Conservation (phyloP, 2,797 vertebrate species). For the Neomorphus geoffroyi region DNA sequence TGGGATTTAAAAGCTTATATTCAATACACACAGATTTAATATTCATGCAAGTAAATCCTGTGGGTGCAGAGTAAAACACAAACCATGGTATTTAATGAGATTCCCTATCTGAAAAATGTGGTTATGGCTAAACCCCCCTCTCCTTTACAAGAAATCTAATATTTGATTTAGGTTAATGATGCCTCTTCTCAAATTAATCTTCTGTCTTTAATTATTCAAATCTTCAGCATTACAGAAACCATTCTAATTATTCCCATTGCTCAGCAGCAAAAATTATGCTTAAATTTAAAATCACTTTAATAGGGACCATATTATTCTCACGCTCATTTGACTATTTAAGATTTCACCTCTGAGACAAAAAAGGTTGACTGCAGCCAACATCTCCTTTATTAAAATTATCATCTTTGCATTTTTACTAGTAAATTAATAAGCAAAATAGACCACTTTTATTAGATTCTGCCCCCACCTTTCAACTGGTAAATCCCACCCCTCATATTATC, state of each 20-base stretch:
- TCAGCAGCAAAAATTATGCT: constrained; percentile 75
- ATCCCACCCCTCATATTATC: constrained; percentile 66
- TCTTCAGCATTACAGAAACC: constrained; percentile 66
- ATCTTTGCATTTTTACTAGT: constrained; percentile 62
- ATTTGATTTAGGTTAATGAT: constrained; percentile 79
- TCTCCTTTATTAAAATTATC: constrained; percentile 69
- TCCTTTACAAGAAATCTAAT: constrained; percentile 68
- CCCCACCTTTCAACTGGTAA: constrained; percentile 50
- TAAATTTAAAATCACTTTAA: constrained; percentile 76
- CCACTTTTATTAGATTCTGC: constrained; percentile 45
- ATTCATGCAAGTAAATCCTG: constrained; percentile 69
- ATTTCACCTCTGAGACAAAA: constrained; percentile 71
- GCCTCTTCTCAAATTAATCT: constrained; percentile 75
- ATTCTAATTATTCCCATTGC: constrained; percentile 77
- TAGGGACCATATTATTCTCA: constrained; percentile 59
- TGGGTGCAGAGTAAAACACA: constrained; percentile 50
- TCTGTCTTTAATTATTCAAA: constrained; percentile 79
- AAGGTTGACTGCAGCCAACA: constrained; percentile 59
- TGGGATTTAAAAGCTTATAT: constrained; percentile 61
- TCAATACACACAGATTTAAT: constrained; percentile 60
- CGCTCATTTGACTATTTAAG: constrained; percentile 66
- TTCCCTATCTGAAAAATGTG: constrained; percentile 50
- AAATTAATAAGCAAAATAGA: constrained; percentile 44
- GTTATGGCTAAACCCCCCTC: neutral
- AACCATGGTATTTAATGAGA: constrained; percentile 60